Conservation (phyloP, 2,797 vertebrate species). For the Pseudopleuronectes americanus region DNA sequence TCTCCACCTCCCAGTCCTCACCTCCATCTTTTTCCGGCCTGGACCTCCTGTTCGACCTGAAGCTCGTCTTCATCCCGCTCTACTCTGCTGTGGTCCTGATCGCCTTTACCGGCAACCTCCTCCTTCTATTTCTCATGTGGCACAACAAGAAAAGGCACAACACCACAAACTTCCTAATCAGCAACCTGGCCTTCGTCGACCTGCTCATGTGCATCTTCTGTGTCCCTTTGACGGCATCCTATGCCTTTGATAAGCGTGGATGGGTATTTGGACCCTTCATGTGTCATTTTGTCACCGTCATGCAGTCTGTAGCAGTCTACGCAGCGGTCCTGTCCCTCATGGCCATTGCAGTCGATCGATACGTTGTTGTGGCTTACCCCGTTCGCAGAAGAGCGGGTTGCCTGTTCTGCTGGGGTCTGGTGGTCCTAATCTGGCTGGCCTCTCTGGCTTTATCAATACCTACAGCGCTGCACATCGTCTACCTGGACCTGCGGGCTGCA, state of each 20-base stretch:
- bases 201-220: slow-evolving; percentile 90
- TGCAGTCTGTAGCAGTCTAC: slow-evolving; percentile 88
- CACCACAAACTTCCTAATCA: slow-evolving; percentile 91
- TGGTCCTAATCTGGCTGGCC: slow-evolving; percentile 85
- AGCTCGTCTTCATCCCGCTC: slow-evolving; percentile 88
- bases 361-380: slow-evolving; percentile 90
- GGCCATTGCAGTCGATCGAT: slow-evolving; percentile 90
- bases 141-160: slow-evolving; percentile 89
- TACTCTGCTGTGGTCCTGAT: slow-evolving; percentile 85
- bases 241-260: slow-evolving; percentile 86
- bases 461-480: slow-evolving; percentile 84
- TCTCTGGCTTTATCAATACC: slow-evolving; percentile 84
- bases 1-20: slow-evolving; percentile 31
- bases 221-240: slow-evolving; percentile 87
- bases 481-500: slow-evolving; percentile 85
- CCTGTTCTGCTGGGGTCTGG: slow-evolving; percentile 82
- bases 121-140: slow-evolving; percentile 88
- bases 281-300: slow-evolving; percentile 87
- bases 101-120: slow-evolving; percentile 87
- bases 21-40: slow-evolving; percentile 83
- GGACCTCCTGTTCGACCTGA: slow-evolving; percentile 86
- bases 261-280: slow-evolving; percentile 89
- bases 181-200: slow-evolving; percentile 88
- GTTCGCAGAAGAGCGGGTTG: slow-evolving; percentile 83
- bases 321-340: slow-evolving; percentile 90